Evolutionary conservation across 2,797 vertebrate genomes (phyloP).

Genomic region (Cossypha niveicapilla): DNA sequence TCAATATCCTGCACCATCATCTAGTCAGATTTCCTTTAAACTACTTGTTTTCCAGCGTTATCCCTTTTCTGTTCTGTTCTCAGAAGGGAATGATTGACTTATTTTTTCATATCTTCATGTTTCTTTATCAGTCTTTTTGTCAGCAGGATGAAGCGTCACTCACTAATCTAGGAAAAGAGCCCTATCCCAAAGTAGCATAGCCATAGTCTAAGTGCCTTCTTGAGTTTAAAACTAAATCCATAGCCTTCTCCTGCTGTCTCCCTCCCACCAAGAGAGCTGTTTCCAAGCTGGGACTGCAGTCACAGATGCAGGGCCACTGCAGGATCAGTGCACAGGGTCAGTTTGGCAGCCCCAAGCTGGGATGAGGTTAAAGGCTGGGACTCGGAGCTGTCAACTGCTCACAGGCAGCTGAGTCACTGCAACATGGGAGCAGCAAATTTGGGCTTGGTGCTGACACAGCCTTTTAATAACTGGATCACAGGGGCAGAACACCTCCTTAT

Average conservation of each 20-base stretch:
- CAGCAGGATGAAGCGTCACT: background rate
- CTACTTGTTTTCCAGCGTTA: background rate
- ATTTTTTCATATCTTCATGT: background rate
- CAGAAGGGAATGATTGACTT: background rate
- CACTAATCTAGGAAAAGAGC: background rate
- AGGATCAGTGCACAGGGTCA: background rate
- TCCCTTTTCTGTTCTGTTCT: background rate
- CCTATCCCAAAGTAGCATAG: background rate
- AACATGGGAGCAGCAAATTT: background rate
- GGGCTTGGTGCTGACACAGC: background rate
- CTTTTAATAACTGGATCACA: background rate
- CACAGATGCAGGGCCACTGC: fast-evolving
- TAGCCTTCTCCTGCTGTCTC: background rate
- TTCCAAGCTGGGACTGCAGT: background rate
- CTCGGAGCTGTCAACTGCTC: background rate
- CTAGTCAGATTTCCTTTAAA: background rate
- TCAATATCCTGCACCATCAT: background rate
- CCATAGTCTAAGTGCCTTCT: background rate
- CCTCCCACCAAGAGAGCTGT: background rate
- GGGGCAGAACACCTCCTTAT: background rate
- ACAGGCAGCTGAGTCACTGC: background rate
- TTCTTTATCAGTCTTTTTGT: background rate
- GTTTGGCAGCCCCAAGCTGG: background rate
- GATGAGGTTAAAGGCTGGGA: background rate
- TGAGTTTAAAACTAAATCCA: background rate